Percentiles rank a stretch among this genome's conserved stretches.
These are phyloP conservation scores for Entomyzon cyanotis DNA, from an alignment of 2,113 vertebrate species.

Conservation along the genomic window DNA sequence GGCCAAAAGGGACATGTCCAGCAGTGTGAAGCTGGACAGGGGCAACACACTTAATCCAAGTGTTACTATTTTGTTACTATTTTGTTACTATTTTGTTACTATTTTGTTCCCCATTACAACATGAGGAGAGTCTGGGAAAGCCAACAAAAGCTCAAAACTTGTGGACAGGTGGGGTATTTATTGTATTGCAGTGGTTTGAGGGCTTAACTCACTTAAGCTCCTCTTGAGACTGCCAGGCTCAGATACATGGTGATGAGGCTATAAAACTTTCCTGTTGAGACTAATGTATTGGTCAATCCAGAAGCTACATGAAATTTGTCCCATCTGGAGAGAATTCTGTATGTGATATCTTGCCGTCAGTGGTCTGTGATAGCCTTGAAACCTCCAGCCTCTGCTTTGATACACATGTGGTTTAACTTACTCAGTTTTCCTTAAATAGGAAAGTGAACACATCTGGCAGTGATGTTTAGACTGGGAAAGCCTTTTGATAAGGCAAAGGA, in stretches of 20 bases:
- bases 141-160: background rate
- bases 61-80: rapidly evolving
- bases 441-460: background rate
- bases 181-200: background rate
- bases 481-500: background rate
- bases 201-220: background rate
- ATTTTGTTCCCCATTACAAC: background rate
- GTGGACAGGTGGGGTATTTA: background rate
- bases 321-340: conserved; percentile 16
- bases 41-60: background rate
- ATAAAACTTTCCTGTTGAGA: background rate
- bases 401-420: conserved; percentile 4
- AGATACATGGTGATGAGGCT: background rate
- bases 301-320: conserved; percentile 8
- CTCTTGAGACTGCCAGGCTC: background rate
- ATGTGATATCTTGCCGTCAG: background rate
- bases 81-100: too few species aligned
- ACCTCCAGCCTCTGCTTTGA: background rate
- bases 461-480: background rate
- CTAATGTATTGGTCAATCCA: background rate
- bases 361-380: background rate
- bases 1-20: rapidly evolving
- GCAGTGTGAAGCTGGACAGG: background rate
- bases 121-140: background rate
- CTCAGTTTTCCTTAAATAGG: background rate